Base-by-base conservation (phyloP, 2,797 vertebrate species). In the Anniella stebbinsi region DNA sequence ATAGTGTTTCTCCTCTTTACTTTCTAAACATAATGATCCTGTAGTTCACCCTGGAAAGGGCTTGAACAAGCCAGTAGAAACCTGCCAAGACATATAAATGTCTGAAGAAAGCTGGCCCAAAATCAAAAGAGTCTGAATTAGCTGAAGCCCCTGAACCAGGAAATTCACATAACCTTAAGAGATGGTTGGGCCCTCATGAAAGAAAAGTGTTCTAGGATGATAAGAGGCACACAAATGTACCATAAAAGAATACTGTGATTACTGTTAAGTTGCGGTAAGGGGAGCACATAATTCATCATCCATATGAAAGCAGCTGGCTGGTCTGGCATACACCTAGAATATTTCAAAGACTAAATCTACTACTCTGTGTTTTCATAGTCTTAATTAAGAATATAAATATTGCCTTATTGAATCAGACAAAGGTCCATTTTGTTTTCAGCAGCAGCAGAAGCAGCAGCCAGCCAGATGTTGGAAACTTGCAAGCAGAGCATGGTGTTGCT, bases 231-330 rank as follows among this genome's bases (percentile, higher is more conserved):
- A 88, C 23, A 91, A 36, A 2, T 73, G 88, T 0, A 0, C 70
- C 82, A 57, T 91, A 89, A 90, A 95, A 91, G 69, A 88, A 60
- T 86, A 81, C 76, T 30, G 57, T 90, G 91, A 90, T 66, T 88
- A 92, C 93, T 91, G 91, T 91, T 83, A 93, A 90, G 87, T 82
- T 88, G 30, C 38, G 15, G 77, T 60, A 87, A 85, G 80, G 89
- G 86, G 86, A 80, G 81, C 0, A 0, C 69, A 67, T 89, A 60
- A 33, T 93, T 95, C 45, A 83, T 88, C 92, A 91, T 93, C 91
- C 23, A 13, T 89, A 88, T 89, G 94, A 91, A 92, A 92, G 94
- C 94, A 95, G 94, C 92, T 94, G 94, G 92, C 88, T 91, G 91
- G 92, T 93, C 94, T 96, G 94, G 92, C 91, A 87, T 4, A 0